These are phyloP conservation scores for Steinernema carpocapsae DNA, from an alignment of 2,888 invertebrate species.

Conservation along the genomic window DNA sequence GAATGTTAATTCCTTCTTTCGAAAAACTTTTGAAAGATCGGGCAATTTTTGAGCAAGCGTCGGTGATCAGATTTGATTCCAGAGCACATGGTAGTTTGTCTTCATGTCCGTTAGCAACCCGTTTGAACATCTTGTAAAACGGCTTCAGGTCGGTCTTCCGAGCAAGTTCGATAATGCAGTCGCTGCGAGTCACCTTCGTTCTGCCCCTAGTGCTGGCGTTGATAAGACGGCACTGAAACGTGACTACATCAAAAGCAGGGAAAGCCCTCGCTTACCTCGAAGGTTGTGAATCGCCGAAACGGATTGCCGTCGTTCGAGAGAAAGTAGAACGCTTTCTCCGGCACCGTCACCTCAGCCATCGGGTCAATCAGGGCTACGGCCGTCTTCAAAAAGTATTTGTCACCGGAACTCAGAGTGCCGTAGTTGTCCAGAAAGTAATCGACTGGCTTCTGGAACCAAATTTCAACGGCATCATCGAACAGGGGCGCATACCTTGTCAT, in stretches of 20 bases:
- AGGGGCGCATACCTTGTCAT: conserved; percentile 22
- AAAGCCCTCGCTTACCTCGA: too few species aligned
- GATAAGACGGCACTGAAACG: conserved; percentile 33
- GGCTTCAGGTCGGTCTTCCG: conserved; percentile 38
- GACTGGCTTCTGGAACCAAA: background rate
- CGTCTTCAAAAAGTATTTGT: conserved; percentile 21
- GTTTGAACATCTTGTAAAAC: conserved; percentile 38
- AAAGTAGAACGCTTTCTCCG: conserved; percentile 32
- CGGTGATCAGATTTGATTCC: conserved; percentile 36
- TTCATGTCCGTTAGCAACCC: conserved; percentile 25
- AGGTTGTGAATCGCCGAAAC: conserved; percentile 35
- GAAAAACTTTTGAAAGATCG: conserved; percentile 38
- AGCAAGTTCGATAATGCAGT: conserved; percentile 39
- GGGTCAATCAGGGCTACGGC: conserved; percentile 39
- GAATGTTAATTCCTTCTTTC: conserved; percentile 38
- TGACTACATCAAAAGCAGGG: too few species aligned
- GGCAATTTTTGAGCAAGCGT: conserved; percentile 38
- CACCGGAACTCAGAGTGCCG: conserved; percentile 11
- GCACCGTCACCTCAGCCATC: background rate
- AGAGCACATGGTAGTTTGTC: conserved; percentile 43
- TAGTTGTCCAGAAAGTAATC: conserved; percentile 23
- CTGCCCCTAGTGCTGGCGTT: conserved; percentile 29
- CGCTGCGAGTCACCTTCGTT: conserved; percentile 30
- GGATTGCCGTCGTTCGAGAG: conserved; percentile 43
- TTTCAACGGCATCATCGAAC: background rate